Conservation (phyloP, 2,113 vertebrate genomes). For the Spea bombifrons region DNA sequence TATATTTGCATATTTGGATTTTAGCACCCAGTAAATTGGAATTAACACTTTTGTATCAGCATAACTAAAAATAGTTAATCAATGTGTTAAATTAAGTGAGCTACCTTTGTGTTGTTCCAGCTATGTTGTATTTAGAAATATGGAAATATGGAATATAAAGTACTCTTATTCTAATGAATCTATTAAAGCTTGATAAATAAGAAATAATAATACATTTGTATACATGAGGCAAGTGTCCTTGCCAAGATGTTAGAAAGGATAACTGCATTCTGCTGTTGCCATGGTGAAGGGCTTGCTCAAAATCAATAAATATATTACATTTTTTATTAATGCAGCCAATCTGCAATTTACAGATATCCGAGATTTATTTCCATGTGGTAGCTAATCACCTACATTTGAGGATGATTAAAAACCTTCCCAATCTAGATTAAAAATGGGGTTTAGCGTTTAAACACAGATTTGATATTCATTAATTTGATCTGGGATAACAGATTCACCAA, state of each 20-base stretch:
- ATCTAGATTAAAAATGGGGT: neutral
- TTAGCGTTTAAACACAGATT: neutral
- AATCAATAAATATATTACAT: slow-evolving; percentile 46
- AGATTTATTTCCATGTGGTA: neutral
- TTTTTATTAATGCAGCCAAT: slow-evolving; percentile 42
- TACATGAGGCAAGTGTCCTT: slow-evolving; percentile 12
- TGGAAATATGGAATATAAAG: no score
- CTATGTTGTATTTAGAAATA: no score
- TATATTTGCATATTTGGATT: no score
- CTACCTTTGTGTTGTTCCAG: no score
- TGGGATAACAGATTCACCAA: slow-evolving; percentile 48
- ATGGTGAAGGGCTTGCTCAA: slow-evolving; percentile 37
- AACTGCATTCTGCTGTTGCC: slow-evolving; percentile 21
- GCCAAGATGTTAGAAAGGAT: slow-evolving; percentile 12
- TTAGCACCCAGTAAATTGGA: no score
- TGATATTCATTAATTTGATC: slow-evolving; percentile 52
- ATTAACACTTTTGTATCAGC: no score
- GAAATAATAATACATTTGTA: slow-evolving; percentile 18
- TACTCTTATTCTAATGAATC: no score
- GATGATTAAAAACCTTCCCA: slow-evolving; percentile 22
- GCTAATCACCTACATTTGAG: slow-evolving; percentile 10
- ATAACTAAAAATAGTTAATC: no score
- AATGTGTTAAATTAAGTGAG: no score
- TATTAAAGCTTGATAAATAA: slow-evolving; percentile 7
- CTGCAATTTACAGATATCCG: slow-evolving; percentile 25